Conservation (phyloP, 2,888 invertebrate genomes). For the Congeria kusceri region DNA sequence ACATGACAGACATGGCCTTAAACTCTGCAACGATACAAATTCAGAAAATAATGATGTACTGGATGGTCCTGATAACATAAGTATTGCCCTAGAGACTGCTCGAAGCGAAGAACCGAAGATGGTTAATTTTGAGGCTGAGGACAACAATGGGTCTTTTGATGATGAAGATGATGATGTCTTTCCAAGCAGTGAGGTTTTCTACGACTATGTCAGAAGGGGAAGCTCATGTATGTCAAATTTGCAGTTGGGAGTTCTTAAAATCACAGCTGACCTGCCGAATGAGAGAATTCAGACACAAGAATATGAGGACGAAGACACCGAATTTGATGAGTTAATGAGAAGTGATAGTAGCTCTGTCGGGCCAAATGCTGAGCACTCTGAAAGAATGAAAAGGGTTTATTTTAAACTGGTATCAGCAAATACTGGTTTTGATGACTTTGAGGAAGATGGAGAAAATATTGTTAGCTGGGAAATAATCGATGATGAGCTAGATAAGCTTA, state of each 20-base stretch:
- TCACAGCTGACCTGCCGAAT: neutral
- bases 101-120: neutral
- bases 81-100: neutral
- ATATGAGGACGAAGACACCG: neutral
- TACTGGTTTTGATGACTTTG: constrained; percentile 16
- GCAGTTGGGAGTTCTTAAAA: neutral
- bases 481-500: constrained; percentile 13
- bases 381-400: constrained; percentile 1
- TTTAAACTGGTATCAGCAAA: constrained; percentile 6
- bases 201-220: constrained; percentile 41
- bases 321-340: neutral
- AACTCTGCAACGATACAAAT: neutral
- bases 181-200: constrained; percentile 48
- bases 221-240: constrained; percentile 26
- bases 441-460: constrained; percentile 13
- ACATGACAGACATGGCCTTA: constrained; percentile 10
- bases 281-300: neutral
- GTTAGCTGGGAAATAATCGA: constrained; percentile 28
- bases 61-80: constrained; percentile 31
- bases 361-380: neutral
- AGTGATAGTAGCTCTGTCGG: neutral
- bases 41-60: constrained; percentile 21
- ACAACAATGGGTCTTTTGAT: neutral
- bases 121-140: neutral
- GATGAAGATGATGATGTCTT: constrained; percentile 23